Evolutionary conservation across 2,888 invertebrate genomes (phyloP), one percentile per base, ranked within the genome.

Genomic region (Platerodrilus igneus): DNA sequence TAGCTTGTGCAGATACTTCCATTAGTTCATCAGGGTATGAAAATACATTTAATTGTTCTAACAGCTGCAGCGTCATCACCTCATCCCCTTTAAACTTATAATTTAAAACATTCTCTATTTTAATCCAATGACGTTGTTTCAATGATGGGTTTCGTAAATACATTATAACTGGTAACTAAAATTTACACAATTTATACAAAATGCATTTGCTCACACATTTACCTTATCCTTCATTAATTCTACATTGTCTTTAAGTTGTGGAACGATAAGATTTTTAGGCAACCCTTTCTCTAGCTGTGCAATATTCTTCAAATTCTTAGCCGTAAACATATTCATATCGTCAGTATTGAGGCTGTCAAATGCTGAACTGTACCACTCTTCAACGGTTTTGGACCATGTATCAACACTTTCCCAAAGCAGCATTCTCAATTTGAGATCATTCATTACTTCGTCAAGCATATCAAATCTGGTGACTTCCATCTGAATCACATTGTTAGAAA

Each of bases 1-100:
- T 89, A 0, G 93, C 93, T 62, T 89, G 86, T 0, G 83, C 84
- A 0, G 91, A 86, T 5, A 93, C 79, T 59, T 92, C 89, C 78
- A 86, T 83, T 9, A 94, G 66, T 45, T 83, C 79, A 6, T 83
- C 78, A 0, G 80, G 77, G 54, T 79, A 78, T 30, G 78, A 77
- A 66, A 90, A 90, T 0, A 83, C 84, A n/a, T 81, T 76, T 3
- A 84, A 70, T 1, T 81, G 77, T 42, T 86, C 83, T 28, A 91
- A 74, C 14, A 78, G 67, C 8, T 75, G 73, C 9, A 92, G 68
- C 0, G 82, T 85, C 11, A 87, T 57, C 6, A 69, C 64, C 52
- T 78, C 78, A 16, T 86, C 86, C 0, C 79, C 75, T 21, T 78
- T 78, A 54, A 89, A 80, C 52, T 86, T 83, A n/a, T 82, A 78